phyloP scores from a whole-genome alignment of 2,113 vertebrate species.

The Hippocampus mohnikei region DNA sequence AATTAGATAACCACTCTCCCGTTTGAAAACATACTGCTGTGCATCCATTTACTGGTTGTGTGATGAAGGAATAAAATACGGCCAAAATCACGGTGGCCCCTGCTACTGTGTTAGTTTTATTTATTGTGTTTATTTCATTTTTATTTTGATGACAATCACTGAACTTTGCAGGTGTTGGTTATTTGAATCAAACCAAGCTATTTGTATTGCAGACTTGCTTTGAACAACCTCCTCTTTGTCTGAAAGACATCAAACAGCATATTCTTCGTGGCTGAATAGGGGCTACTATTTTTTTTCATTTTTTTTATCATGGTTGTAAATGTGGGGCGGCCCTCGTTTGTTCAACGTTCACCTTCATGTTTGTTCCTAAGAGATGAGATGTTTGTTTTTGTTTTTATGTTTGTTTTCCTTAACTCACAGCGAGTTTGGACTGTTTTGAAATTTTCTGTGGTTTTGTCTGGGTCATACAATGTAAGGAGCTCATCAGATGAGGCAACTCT shows the following conservation, averaged over 20 bases:
- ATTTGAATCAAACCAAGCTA: background rate
- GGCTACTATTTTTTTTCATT: constrained; percentile 23
- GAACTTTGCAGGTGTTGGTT: background rate
- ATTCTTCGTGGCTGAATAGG: constrained; percentile 21
- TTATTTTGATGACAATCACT: background rate
- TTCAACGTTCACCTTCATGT: constrained; percentile 22
- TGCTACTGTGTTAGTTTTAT: background rate
- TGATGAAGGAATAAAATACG: background rate
- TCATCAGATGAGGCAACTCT: constrained; percentile 43
- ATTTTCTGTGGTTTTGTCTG: constrained; percentile 35
- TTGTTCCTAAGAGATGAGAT: constrained; percentile 10
- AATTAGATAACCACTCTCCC: background rate
- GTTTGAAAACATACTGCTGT: background rate
- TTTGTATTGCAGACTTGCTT: background rate
- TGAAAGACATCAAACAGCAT: background rate
- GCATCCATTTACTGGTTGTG: background rate
- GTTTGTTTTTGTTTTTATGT: background rate
- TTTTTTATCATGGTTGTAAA: constrained; percentile 29
- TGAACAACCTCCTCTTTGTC: background rate
- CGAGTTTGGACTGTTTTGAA: constrained; percentile 40
- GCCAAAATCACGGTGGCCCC: background rate
- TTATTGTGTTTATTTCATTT: background rate
- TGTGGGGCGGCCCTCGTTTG: constrained; percentile 58
- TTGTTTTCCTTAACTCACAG: constrained; percentile 3
- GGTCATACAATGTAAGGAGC: constrained; percentile 48